Evolutionary conservation across 2,113 vertebrate species (phyloP), one percentile per base, ranked within the genome.

Genomic region (Lepus timidus): DNA sequence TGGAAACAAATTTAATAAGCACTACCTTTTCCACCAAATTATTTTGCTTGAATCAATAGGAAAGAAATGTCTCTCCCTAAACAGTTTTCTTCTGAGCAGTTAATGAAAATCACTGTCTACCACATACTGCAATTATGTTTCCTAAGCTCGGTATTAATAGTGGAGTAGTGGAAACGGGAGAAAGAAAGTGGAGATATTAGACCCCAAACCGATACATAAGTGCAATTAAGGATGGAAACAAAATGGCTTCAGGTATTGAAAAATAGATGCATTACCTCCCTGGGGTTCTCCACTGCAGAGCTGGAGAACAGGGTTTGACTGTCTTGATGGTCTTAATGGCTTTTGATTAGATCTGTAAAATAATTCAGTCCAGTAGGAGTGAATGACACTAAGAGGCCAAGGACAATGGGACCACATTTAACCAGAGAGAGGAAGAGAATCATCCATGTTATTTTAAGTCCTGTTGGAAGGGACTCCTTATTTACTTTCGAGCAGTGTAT

Each of bases 1-100:
- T 91, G 88, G 23, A 95, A 97, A 97, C 95, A 96, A 97, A 97
- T 97, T 97, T 98, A 98, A 98, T 98, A 98, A 97, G 96, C 92
- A 83, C 97, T 97, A 96, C 93, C 94, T 97, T 98, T 98, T 95
- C 96, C 97, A 98, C 83, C 64, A 9, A 97, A 90, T 96, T 79
- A 90, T 71, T 97, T 97, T 97, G 88, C 85, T 95, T 95, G 95
- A 98, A 97, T 97, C 97, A 96, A 96, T 97, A 96, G 4, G 85
- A 96, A 96, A 96, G 91, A 97, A 98, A 93, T 97, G 95, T 96
- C 93, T 81, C 83, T 95, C 88, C 88, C 83, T 97, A 87, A 97
- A 97, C 97, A 91, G 95, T 97, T 94, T 97, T 90, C 93, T 91
- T 91, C 92, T 95, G 64, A 97, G 92, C 97, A 95, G 96, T 95